Evolutionary conservation across 1,140 invertebrate genomes (phyloP), one percentile per base, ranked within the genome.

Genomic region (Zelostemma sp.): DNA sequence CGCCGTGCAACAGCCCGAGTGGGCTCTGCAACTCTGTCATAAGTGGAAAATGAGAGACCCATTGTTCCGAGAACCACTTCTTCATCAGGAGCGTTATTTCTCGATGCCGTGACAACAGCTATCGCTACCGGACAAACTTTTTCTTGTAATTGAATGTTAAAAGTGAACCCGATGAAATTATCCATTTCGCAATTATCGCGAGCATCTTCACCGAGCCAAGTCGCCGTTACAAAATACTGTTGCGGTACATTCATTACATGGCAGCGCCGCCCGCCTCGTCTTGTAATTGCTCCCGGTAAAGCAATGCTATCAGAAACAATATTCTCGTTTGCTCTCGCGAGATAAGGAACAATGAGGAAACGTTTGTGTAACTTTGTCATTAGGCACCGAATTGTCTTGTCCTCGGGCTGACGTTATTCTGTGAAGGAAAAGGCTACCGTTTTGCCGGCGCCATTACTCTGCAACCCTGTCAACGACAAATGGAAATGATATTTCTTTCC

Each of bases 1-100:
- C 35, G 9, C 9, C 14, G 35, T 38, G 35, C 35, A 38, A 12
- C 35, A 38, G 35, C 16, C 33, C 43, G 11, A 46, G 43, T 19
- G 43, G 43, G 41, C 68, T 67, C 59, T 51, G 72, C 59, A 71
- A 59, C 62, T 72, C 63, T 68, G 59, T 73, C 68, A 68, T 79
- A 80, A 82, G 78, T 81, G 74, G 75, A 74, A 80, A 80, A 79
- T 81, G 78, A 81, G 72, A 80, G 75, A 74, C 67, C 74, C 74
- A 80, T 81, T 81, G 80, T 83, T 78, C 66, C 57, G 33, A 57
- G 60, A 41, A 41, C 62, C 69, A 76, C 65, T 75, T 57, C 55
- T 68, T 69, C 59, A 66, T 72, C 72, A 8, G 3, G 21, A 25
- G 21, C 21, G 21, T 4, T 25, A 25, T 25, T 25, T 25, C 21